Evolutionary conservation across 2,113 vertebrate genomes (phyloP).

Genomic region (Hyla sarda): DNA sequence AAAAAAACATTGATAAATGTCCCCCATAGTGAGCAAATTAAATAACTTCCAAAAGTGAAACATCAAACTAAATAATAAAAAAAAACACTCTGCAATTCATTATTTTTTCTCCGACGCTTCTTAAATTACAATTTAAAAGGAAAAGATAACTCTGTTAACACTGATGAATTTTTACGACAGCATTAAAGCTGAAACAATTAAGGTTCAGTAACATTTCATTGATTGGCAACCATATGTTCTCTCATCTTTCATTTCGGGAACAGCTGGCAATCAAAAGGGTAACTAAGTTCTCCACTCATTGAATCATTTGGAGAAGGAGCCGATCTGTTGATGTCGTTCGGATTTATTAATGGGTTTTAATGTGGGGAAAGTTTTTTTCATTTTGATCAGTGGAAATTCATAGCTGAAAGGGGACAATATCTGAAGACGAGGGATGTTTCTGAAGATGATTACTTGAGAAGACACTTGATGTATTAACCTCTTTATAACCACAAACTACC

Average conservation of each 20-base stretch:
- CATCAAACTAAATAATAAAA: background rate
- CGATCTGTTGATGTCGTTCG: conserved; percentile 20
- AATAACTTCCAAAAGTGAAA: background rate
- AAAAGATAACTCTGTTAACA: conserved; percentile 45
- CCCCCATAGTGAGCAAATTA: background rate
- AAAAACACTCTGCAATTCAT: background rate
- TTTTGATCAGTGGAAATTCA: background rate
- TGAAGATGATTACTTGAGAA: background rate
- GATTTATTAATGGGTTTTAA: background rate
- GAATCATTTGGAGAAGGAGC: background rate
- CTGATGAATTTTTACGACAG: conserved; percentile 53
- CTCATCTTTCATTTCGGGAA: conserved; percentile 40
- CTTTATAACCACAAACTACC: too few relatives aligned
- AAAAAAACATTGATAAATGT: too few relatives aligned
- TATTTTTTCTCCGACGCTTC: background rate
- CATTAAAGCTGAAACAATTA: conserved; percentile 50
- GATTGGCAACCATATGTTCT: conserved; percentile 46
- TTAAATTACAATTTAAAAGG: conserved; percentile 43
- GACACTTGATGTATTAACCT: too few relatives aligned
- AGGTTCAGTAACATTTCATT: conserved; percentile 46
- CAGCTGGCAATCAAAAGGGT: conserved; percentile 53
- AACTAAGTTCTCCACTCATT: conserved; percentile 37
- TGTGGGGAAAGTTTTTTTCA: background rate
- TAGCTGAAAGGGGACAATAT: background rate
- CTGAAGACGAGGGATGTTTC: background rate